phyloP scores from a whole-genome alignment of 1,140 invertebrate species.

The Cheumatopsyche charites region DNA sequence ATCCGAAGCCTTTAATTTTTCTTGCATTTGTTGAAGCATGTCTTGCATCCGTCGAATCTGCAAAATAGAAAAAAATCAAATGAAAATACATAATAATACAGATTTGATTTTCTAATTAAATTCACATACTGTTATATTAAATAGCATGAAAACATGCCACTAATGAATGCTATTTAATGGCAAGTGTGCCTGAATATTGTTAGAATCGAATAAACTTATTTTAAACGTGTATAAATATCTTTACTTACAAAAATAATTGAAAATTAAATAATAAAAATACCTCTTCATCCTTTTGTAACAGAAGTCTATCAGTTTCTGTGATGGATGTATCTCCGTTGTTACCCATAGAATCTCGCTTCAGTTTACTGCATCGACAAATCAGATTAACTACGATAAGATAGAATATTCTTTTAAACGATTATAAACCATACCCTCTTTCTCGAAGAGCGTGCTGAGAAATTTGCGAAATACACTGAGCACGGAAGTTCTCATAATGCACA shows the following conservation, averaged over 20 bases:
- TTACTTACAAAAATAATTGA: background rate
- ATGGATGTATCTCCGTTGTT: constrained; percentile 77
- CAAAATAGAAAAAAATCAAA: constrained; percentile 53
- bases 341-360: constrained; percentile 85
- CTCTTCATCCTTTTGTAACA: constrained; percentile 93
- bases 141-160: too few species aligned
- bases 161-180: too few species aligned
- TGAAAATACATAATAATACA: background rate
- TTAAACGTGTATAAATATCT: background rate
- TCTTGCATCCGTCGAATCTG: constrained; percentile 95
- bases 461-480: constrained; percentile 88
- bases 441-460: constrained; percentile 84
- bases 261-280: constrained; percentile 66
- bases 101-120: too few species aligned
- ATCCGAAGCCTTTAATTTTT: constrained; percentile 85
- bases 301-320: constrained; percentile 82
- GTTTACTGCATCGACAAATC: constrained; percentile 70
- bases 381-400: too few species aligned
- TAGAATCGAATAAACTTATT: too few species aligned
- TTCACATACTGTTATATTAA: too few species aligned
- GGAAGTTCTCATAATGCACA: constrained; percentile 96
- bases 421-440: constrained; percentile 71
- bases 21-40: constrained; percentile 96
- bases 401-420: background rate
- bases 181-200: too few species aligned